phyloP scores from a whole-genome alignment of 2,797 vertebrate species.

The Gila robusta region DNA sequence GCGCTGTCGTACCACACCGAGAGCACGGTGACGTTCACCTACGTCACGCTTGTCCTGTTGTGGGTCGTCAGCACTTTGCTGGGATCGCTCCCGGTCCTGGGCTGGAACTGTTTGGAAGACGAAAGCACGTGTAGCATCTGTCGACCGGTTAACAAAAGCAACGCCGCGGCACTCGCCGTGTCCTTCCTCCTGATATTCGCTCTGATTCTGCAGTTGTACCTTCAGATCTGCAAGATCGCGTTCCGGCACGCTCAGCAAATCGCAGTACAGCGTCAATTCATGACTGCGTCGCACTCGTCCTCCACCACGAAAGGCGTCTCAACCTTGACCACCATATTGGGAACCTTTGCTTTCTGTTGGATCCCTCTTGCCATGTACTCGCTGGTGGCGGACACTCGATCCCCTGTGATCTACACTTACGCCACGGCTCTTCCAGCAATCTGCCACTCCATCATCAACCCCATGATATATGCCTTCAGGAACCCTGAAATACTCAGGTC shows the following conservation, averaged over 20 bases:
- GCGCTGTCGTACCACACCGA: slow-evolving; percentile 92
- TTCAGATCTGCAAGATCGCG: slow-evolving; percentile 92
- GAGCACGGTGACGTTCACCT: slow-evolving; percentile 85
- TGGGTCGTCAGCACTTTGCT: slow-evolving; percentile 83
- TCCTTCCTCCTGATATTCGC: slow-evolving; percentile 89
- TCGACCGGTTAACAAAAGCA: slow-evolving; percentile 87
- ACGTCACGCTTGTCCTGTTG: slow-evolving; percentile 82
- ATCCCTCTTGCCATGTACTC: slow-evolving; percentile 90
- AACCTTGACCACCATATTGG: slow-evolving; percentile 88
- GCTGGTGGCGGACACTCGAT: slow-evolving; percentile 87
- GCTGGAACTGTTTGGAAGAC: slow-evolving; percentile 91
- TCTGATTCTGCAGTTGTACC: slow-evolving; percentile 91
- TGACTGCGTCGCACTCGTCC: slow-evolving; percentile 74
- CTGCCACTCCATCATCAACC: slow-evolving; percentile 91
- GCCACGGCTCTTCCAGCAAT: slow-evolving; percentile 87
- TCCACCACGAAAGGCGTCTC: slow-evolving; percentile 91
- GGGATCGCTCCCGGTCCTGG: slow-evolving; percentile 85
- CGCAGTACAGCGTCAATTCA: slow-evolving; percentile 90
- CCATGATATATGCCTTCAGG: slow-evolving; percentile 90
- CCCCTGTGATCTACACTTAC: slow-evolving; percentile 89
- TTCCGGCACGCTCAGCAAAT: slow-evolving; percentile 93
- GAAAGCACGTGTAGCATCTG: slow-evolving; percentile 87
- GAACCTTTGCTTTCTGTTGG: slow-evolving; percentile 92
- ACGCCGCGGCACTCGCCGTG: slow-evolving; percentile 87
- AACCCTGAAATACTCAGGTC: slow-evolving; percentile 93